Evolutionary conservation across 2,797 vertebrate species (phyloP).

Genomic region (Falco columbarius): DNA sequence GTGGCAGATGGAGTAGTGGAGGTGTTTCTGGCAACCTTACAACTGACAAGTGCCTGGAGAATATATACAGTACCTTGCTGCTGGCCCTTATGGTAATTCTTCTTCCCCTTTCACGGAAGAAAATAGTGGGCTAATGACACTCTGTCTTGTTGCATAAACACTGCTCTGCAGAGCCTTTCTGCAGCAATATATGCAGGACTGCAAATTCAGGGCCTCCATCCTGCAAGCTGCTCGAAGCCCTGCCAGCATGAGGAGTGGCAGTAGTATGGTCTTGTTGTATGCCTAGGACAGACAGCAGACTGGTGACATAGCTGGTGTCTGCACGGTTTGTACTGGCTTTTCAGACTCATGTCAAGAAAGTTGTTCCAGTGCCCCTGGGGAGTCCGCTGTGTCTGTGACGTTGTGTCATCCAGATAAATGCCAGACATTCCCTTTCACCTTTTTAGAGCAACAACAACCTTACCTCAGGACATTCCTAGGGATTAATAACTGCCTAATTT

Average conservation of each 20-base stretch:
- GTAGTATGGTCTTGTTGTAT: background rate
- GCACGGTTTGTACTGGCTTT: background rate
- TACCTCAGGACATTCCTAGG: background rate
- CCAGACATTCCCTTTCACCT: background rate
- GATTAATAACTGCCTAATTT: background rate
- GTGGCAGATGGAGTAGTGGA: background rate
- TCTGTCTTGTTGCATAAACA: background rate
- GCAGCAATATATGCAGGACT: background rate
- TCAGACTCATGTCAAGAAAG: background rate
- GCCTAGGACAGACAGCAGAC: background rate
- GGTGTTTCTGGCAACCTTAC: background rate
- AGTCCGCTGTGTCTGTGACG: background rate
- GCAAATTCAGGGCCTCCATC: background rate
- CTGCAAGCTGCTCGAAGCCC: background rate
- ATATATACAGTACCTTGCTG: background rate
- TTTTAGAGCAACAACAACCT: background rate
- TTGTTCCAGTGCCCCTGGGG: background rate
- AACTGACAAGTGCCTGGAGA: background rate
- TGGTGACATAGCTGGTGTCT: background rate
- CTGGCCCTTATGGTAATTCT: background rate
- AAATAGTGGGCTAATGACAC: background rate
- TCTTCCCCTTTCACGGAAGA: background rate
- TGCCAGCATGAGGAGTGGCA: background rate
- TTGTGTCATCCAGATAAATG: background rate
- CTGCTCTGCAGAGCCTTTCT: background rate